These are phyloP conservation scores for Pocillopora grandis DNA, from an alignment of 92 coral and sea anemone species.

Conservation along the genomic window DNA sequence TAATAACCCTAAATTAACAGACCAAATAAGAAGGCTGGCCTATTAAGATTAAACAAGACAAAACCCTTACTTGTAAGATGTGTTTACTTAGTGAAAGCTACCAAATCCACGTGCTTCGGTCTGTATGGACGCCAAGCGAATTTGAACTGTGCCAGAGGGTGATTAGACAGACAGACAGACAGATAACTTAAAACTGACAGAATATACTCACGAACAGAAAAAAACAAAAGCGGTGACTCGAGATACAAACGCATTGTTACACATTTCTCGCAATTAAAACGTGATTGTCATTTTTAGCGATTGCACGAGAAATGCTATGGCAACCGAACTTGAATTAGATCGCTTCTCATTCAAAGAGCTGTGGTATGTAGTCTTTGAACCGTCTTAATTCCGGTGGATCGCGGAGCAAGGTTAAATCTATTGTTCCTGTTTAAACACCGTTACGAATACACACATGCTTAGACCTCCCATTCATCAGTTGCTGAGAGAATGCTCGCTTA, in stretches of 20 bases:
- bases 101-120: constrained; percentile 15
- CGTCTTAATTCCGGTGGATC: constrained; percentile 23
- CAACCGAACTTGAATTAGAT: constrained; percentile 49
- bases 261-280: constrained; percentile 16
- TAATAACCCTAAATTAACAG: background rate
- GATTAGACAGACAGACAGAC: background rate
- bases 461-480: constrained; percentile 5
- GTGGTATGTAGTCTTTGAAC: constrained; percentile 20
- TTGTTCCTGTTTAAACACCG: constrained; percentile 49
- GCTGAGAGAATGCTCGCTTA: constrained; percentile 27
- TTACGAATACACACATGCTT: constrained; percentile 32
- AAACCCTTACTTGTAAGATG: background rate
- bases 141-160: background rate
- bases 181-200: background rate
- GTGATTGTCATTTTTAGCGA: constrained; percentile 35
- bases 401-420: constrained; percentile 22
- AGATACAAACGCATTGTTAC: constrained; percentile 3
- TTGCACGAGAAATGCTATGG: constrained; percentile 43
- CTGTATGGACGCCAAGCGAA: background rate
- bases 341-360: constrained; percentile 11
- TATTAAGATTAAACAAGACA: background rate
- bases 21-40: background rate
- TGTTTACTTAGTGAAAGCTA: background rate
- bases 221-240: background rate
- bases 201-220: background rate